These are phyloP conservation scores for Cheilosia grossa DNA, from an alignment of 2,888 invertebrate species.

Conservation along the genomic window DNA sequence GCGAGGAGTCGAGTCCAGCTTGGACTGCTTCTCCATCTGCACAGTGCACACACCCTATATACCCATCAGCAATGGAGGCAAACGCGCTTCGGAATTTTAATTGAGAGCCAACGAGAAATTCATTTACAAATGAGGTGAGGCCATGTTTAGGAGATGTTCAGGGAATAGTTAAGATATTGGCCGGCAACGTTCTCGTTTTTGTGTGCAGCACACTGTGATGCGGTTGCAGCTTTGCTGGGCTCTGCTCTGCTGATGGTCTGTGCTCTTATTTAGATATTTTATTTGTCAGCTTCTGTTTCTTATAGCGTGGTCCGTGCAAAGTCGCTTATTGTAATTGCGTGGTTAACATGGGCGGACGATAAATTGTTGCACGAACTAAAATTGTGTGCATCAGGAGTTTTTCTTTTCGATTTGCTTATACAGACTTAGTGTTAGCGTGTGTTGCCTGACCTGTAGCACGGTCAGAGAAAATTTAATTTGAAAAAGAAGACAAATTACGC, in stretches of 20 bases:
- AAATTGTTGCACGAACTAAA: conserved; percentile 74
- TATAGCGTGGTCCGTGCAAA: conserved; percentile 45
- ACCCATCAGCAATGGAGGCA: conserved; percentile 24
- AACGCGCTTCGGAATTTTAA: conserved; percentile 76
- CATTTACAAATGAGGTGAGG: conserved; percentile 77
- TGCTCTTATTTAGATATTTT: conserved; percentile 74
- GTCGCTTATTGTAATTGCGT: conserved; percentile 73
- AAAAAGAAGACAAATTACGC: conserved; percentile 57
- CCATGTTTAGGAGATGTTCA: conserved; percentile 75
- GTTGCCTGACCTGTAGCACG: conserved; percentile 28
- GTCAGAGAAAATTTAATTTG: conserved; percentile 59
- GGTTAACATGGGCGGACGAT: conserved; percentile 74
- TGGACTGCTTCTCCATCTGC: conserved; percentile 5
- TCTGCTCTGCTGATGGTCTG: conserved; percentile 10
- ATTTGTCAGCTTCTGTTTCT: conserved; percentile 67
- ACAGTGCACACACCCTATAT: conserved; percentile 24
- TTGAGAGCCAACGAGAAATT: conserved; percentile 77
- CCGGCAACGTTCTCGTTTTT: conserved; percentile 53
- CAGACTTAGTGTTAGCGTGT: conserved; percentile 1
- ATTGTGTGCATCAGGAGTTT: conserved; percentile 44
- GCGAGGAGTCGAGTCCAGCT: conserved; percentile 27
- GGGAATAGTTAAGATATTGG: conserved; percentile 74
- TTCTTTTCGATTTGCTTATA: conserved; percentile 7
- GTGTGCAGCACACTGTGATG: conserved; percentile 21
- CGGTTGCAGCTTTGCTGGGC: conserved; percentile 40